These are phyloP conservation scores for Hippasteria phrygiana DNA, from an alignment of 53 echinoderm and acorn worm genomes.

Conservation along the genomic window DNA sequence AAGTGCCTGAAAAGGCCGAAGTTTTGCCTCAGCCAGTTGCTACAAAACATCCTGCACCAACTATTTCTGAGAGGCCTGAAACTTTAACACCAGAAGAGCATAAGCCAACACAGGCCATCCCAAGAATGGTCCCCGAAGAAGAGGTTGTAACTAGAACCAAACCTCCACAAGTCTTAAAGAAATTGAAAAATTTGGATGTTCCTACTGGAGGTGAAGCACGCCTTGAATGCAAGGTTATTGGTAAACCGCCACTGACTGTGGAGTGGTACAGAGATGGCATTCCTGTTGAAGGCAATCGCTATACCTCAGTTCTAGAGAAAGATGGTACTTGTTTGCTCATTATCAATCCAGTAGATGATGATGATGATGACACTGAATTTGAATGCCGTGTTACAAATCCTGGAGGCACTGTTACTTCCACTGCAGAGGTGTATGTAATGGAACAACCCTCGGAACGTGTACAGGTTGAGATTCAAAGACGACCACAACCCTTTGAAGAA, in stretches of 20 bases:
- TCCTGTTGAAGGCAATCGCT: conserved; percentile 79
- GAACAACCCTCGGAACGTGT: conserved; percentile 39
- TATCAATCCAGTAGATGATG: conserved; percentile 83
- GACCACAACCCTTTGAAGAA: conserved; percentile 31
- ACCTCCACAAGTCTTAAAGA: conserved; percentile 73
- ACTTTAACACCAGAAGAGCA: not conserved
- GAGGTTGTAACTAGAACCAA: conserved; percentile 20
- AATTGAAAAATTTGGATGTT: conserved; percentile 80
- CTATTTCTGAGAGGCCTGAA: conserved; percentile 23
- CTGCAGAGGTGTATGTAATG: conserved; percentile 83
- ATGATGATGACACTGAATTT: conserved; percentile 94
- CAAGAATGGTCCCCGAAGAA: conserved; percentile 43
- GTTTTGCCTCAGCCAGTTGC: conserved; percentile 18
- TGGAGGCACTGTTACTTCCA: conserved; percentile 83
- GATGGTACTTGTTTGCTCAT: conserved; percentile 86
- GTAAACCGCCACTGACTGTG: conserved; percentile 74
- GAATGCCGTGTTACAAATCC: conserved; percentile 86
- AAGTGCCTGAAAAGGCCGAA: conserved; percentile 49
- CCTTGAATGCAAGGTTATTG: conserved; percentile 78
- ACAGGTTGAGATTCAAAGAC: conserved; percentile 32
- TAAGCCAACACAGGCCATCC: conserved; percentile 13
- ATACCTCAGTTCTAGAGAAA: conserved; percentile 70
- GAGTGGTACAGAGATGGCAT: conserved; percentile 80
- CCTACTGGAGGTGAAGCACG: conserved; percentile 73
- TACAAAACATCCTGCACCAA: conserved; percentile 35